These are phyloP conservation scores for Cryptotermes secundus DNA, from an alignment of 1,140 invertebrate genomes.

Conservation along the genomic window DNA sequence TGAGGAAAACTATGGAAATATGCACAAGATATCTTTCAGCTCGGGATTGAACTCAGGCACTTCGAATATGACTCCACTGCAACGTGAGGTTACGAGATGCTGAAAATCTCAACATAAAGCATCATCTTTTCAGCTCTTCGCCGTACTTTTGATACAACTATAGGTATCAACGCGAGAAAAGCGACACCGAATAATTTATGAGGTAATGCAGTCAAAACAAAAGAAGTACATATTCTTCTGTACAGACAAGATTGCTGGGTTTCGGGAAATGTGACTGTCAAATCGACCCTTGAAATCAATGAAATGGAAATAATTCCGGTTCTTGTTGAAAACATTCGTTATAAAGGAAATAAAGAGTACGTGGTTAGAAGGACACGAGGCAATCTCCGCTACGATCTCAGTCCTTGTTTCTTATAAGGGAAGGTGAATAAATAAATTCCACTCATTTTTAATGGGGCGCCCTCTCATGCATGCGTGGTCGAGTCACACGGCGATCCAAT, in stretches of 20 bases:
- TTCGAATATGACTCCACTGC: too few relatives aligned
- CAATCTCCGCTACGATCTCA: background rate
- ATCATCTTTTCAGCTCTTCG: too few relatives aligned
- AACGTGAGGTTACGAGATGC: too few relatives aligned
- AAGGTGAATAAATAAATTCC: conserved; percentile 20
- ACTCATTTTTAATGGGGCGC: conserved; percentile 18
- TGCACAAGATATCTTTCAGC: too few relatives aligned
- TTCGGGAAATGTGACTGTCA: background rate
- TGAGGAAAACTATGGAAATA: too few relatives aligned
- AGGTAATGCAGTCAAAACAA: too few relatives aligned
- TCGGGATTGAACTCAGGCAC: too few relatives aligned
- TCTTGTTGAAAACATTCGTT: background rate
- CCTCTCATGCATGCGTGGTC: background rate
- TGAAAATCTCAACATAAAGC: too few relatives aligned
- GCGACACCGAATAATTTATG: too few relatives aligned
- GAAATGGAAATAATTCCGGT: conserved; percentile 13
- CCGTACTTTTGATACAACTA: too few relatives aligned
- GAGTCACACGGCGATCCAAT: background rate
- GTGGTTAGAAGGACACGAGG: background rate
- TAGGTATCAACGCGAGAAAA: too few relatives aligned
- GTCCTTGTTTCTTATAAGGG: background rate
- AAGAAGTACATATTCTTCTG: background rate
- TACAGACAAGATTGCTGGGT: background rate
- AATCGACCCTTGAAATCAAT: background rate
- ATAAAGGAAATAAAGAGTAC: background rate